Base-by-base conservation (phyloP, 2,113 vertebrate species). In the Cryptoleucopteryx plumbea region DNA sequence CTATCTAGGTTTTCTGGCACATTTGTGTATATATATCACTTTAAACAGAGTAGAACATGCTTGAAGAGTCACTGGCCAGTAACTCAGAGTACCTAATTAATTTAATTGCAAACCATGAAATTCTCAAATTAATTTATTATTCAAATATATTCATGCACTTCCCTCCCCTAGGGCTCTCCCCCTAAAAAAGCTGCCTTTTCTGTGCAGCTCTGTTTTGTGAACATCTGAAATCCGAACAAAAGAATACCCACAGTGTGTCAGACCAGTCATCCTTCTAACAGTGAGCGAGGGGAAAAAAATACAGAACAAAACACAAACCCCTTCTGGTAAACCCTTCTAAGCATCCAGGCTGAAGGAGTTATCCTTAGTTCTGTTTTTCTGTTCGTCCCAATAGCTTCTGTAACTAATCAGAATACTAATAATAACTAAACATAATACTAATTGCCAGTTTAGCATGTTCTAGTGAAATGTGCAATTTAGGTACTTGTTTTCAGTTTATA, bases 81-180 rank as follows among this genome's bases (percentile, higher is more conserved):
- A 77, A 94, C 70, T 89, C 78, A 70, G 84, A 90, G 43, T 58
- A 66, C 81, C 73, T 95, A 94, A 95, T 97, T 97, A 95, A 90
- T 80, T 93, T 91, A 94, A 94, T 73, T 95, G 45, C 74, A 88
- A 95, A 74, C 67, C 78, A 89, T 87, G n/a, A 93, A 80, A 95
- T 90, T 84, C 58, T 93, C 77, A 94, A 75, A 90, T 96, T 91
- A 91, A 61, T 94, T 89, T 94, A 94, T 94, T 96, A 96, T 95
- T 96, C 91, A 94, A 95, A 95, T 97, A 61, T 96, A 96, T 96
- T 97, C 95, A 92, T 50, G 68, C 17, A 45, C 34, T 93, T 93
- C 40, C 50, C 38, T 95, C 40, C 81, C 90, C 20, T 31, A 86
- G 85, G 74, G 67, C 42, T 78, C 48, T 81, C 10, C 34, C 63